A percentile compares a stretch with the other conserved stretches of the same genome.
Evolutionary conservation across 2,797 vertebrate species (phyloP).

Genomic region (Furcifer pardalis): DNA sequence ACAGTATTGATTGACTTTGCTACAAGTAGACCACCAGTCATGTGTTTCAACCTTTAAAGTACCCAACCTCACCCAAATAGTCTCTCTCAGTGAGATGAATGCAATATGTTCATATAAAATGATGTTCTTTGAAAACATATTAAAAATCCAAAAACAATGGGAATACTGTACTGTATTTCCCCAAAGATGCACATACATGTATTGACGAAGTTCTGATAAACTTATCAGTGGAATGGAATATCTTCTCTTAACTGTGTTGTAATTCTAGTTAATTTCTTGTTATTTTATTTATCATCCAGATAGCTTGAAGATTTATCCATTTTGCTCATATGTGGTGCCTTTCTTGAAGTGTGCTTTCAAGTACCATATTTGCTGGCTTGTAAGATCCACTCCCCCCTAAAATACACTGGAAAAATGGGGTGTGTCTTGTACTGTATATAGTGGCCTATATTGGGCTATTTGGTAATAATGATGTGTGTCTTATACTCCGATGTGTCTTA

Average conservation of each 20-base stretch:
- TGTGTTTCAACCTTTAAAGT: neutral
- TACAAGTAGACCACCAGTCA: neutral
- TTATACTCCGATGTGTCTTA: no score
- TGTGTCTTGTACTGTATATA: no score
- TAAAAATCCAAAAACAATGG: neutral
- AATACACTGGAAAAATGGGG: no score
- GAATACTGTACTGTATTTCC: neutral
- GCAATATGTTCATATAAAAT: neutral
- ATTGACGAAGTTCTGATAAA: neutral
- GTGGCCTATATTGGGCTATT: no score
- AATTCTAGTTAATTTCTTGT: neutral
- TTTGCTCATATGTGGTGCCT: neutral
- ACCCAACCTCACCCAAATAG: neutral
- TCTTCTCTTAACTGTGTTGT: neutral
- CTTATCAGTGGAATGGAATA: neutral
- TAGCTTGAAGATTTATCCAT: neutral
- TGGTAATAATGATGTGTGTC: no score
- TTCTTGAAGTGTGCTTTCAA: neutral
- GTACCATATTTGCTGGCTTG: no score
- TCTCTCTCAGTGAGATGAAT: neutral
- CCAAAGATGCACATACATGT: neutral
- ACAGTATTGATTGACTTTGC: neutral
- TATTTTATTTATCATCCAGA: neutral
- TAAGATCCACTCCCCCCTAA: no score
- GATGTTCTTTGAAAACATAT: neutral